Percentiles rank a stretch among this genome's conserved stretches.
phyloP scores from a whole-genome alignment of 2,797 vertebrate genomes.

The Apogon talboti region DNA sequence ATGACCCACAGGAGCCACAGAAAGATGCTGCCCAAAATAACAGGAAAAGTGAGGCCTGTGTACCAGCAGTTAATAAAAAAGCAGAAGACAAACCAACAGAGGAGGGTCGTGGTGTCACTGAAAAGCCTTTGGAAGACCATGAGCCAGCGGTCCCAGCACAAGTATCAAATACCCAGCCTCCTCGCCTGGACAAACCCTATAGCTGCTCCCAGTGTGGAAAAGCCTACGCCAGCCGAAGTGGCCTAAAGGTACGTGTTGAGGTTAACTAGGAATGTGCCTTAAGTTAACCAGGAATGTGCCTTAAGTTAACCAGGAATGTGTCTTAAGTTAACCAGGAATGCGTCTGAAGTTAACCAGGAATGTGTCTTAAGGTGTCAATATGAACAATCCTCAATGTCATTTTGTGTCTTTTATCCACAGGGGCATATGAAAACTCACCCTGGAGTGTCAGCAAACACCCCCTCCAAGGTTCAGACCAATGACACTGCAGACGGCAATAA shows the following conservation, averaged over 20 bases:
- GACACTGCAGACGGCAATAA: conserved; percentile 63
- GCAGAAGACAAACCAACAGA: conserved; percentile 48
- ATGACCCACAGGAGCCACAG: conserved; percentile 37
- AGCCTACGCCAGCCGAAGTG: conserved; percentile 87
- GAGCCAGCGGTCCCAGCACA: conserved; percentile 49
- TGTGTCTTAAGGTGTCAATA: too few species aligned
- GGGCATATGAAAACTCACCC: conserved; percentile 87
- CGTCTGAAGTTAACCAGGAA: too few species aligned
- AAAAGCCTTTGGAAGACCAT: conserved; percentile 54
- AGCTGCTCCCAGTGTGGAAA: conserved; percentile 87
- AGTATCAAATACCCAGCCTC: conserved; percentile 50
- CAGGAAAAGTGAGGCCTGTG: conserved; percentile 43
- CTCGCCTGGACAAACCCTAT: conserved; percentile 86
- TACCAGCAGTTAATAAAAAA: conserved; percentile 43
- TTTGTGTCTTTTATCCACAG: conserved; percentile 69
- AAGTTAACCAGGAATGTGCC: too few species aligned
- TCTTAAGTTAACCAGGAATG: too few species aligned
- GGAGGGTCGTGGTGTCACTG: conserved; percentile 33
- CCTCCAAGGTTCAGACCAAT: conserved; percentile 75
- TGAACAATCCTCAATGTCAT: background rate
- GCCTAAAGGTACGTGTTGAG: conserved; percentile 82
- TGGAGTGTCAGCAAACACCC: conserved; percentile 68
- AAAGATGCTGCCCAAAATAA: conserved; percentile 41
- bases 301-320: too few species aligned
- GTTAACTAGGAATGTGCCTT: background rate